Evolutionary conservation across 2,888 invertebrate species (phyloP), one percentile per base, ranked within the genome.

Genomic region (Anticlea derivata): DNA sequence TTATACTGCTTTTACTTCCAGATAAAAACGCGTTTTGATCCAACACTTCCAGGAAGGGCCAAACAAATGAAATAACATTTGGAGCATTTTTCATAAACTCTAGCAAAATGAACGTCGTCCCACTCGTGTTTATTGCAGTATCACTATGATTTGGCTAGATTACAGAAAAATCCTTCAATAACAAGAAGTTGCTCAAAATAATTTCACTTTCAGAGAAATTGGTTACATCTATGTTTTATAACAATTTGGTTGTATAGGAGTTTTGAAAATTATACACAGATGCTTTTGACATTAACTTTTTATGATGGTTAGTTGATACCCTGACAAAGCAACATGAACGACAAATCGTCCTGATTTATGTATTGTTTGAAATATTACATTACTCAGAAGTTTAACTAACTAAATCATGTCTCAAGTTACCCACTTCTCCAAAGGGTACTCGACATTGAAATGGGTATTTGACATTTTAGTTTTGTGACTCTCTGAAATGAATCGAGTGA

Each of bases 1-100:
- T 68, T 69, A 64, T 64, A 61, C 59, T 60, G 55, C 53, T 53
- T 60, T 50, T 54, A 50, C 48, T 31, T 41, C 24, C 48, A 52
- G 45, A 54, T 41, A 51, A 55, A 61, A 57, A 55, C 31, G 50
- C 29, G 50, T 49, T 34, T 55, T 44, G 43, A 50, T 50, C 26
- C 38, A 50, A 51, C 29, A 35, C 38, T 46, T 35, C 12, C n/a
- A 34, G 34, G 12, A 47, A 44, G 29, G 39, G 47, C 50, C 50
- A 47, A 49, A 55, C 47, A 53, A 55, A 58, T 60, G 48, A 56
- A 50, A 53, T 51, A 58, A 45, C 58, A 50, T 56, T 46, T 51
- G 26, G 7, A 12, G 35, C 40, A 38, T 58, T 51, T 54, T n/a
- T n/a, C 53, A 51, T 51, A 57, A 53, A 54, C 39, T 53, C 50